Evolutionary conservation across 2,113 vertebrate genomes (phyloP).

Genomic region (Dissostichus mawsoni): DNA sequence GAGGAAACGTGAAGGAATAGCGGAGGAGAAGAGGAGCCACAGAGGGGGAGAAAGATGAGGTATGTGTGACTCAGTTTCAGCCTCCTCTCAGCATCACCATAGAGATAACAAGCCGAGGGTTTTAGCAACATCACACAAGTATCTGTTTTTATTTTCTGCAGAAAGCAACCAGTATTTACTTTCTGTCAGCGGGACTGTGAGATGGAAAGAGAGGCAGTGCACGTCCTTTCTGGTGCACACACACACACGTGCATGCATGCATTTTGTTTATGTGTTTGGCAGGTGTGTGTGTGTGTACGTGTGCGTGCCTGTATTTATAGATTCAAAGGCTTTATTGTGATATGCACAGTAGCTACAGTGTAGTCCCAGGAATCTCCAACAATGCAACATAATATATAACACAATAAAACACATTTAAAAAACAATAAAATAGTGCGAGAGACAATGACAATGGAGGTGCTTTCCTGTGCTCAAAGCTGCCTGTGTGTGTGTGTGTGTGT

Average conservation of each 20-base stretch:
- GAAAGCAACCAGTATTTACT: background rate
- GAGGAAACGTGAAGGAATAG: constrained; percentile 72
- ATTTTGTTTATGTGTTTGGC: constrained; percentile 63
- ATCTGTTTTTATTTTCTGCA: constrained; percentile 36
- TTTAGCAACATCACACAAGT: constrained; percentile 38
- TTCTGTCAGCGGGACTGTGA: constrained; percentile 7
- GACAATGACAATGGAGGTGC: no score
- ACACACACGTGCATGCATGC: constrained; percentile 50
- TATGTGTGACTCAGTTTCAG: constrained; percentile 79
- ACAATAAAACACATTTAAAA: no score
- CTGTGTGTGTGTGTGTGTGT: no score
- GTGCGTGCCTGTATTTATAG: background rate
- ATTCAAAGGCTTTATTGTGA: no score
- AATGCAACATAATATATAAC: no score
- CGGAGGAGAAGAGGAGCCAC: constrained; percentile 62
- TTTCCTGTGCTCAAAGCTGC: no score
- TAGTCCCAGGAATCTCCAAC: no score
- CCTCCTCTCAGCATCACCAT: constrained; percentile 67
- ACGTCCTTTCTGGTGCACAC: constrained; percentile 30
- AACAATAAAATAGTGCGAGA: no score
- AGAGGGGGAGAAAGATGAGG: constrained; percentile 71
- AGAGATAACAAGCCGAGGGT: constrained; percentile 60
- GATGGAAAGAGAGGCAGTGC: constrained; percentile 6
- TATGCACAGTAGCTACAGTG: no score
- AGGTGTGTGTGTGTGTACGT: constrained; percentile 40